Conservation (phyloP, 2,113 vertebrate species). For the Microcebus jonahi region DNA sequence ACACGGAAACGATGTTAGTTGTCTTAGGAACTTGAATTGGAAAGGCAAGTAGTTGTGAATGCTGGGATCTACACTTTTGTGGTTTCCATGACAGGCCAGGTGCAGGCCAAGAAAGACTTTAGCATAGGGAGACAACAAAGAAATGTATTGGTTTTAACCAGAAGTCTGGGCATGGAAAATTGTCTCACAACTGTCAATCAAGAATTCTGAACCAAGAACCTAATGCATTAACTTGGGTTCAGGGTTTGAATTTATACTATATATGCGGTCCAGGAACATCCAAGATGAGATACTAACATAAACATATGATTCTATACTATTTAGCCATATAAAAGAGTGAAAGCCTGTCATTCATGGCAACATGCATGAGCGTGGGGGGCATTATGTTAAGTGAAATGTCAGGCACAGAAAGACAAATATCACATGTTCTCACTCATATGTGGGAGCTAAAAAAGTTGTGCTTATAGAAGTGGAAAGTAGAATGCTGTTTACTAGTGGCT, state of each 20-base stretch:
- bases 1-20: not conserved
- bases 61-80: not conserved
- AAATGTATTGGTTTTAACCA: not conserved
- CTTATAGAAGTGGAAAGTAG: not conserved
- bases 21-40: not conserved
- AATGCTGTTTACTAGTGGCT: not conserved
- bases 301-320: conserved; percentile 38
- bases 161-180: not conserved
- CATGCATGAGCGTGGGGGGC: not conserved
- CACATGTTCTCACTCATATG: not conserved
- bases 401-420: not conserved
- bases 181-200: not conserved
- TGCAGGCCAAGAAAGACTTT: not conserved
- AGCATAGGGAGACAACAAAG: not conserved
- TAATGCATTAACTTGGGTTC: not conserved
- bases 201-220: conserved; percentile 25
- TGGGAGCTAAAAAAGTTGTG: not conserved
- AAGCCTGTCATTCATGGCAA: not conserved
- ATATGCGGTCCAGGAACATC: not conserved
- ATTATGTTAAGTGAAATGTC: not conserved
- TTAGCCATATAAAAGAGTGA: not conserved
- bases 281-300: not conserved
- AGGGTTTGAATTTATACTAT: conserved; percentile 8
- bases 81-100: not conserved
- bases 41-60: conserved; percentile 40